A percentile compares a stretch with the other conserved stretches of the same genome.
phyloP scores from a whole-genome alignment of 2,888 invertebrate genomes.

The Hololepta plana region DNA sequence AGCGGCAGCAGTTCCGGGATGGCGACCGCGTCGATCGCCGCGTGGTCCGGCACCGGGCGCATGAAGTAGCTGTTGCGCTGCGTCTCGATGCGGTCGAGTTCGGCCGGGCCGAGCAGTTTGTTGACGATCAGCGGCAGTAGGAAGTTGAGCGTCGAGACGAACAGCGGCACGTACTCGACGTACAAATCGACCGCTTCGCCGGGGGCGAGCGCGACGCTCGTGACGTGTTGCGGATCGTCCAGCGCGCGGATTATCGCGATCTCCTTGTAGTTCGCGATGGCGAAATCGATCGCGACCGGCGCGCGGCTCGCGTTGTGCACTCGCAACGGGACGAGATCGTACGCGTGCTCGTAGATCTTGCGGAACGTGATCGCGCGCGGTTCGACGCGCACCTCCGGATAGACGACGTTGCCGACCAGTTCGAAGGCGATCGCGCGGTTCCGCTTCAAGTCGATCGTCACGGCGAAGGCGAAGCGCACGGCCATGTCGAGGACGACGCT shows the following conservation, averaged over 20 bases:
- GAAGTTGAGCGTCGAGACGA: conserved; percentile 34
- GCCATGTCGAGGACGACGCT: conserved; percentile 1
- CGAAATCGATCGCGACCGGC: conserved; percentile 5
- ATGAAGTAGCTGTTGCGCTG: neutral
- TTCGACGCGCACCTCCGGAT: conserved; percentile 8
- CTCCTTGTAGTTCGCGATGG: too few relatives aligned
- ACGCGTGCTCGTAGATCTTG: conserved; percentile 10
- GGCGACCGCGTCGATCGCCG: neutral
- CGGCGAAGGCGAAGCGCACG: conserved; percentile 1
- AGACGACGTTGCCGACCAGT: conserved; percentile 6
- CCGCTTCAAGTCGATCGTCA: neutral
- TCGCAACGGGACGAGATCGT: conserved; percentile 8
- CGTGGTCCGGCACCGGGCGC: neutral
- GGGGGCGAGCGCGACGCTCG: conserved; percentile 15
- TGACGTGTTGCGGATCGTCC: too few relatives aligned
- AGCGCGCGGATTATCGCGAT: too few relatives aligned
- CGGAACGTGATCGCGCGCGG: conserved; percentile 8
- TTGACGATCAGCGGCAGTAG: conserved; percentile 40
- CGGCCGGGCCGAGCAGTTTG: conserved; percentile 36
- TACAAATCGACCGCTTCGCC: conserved; percentile 17
- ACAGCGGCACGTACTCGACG: conserved; percentile 25
- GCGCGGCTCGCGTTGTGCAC: conserved; percentile 7
- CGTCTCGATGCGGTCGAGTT: neutral
- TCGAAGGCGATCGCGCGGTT: conserved; percentile 3
- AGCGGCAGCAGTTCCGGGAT: conserved; percentile 2